phyloP scores from a whole-genome alignment of 2,113 vertebrate species.

The Probosciger aterrimus region DNA sequence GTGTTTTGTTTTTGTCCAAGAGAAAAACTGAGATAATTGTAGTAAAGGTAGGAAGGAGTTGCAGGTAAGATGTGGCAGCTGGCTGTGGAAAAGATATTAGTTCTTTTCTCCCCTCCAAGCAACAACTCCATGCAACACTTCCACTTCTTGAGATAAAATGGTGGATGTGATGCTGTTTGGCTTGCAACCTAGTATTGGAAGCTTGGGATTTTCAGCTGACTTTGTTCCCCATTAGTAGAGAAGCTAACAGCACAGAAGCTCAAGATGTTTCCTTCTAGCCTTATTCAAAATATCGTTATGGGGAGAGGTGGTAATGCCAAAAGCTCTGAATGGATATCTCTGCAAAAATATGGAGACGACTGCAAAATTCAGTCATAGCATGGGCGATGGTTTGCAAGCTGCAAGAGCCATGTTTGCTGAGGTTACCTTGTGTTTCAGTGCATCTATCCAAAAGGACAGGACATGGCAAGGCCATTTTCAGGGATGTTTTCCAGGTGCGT shows the following conservation, averaged over 20 bases:
- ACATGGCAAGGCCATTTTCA: neutral
- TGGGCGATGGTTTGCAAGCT: neutral
- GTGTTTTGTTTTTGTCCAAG: neutral
- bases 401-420: neutral
- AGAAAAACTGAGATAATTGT: neutral
- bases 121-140: neutral
- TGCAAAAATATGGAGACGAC: neutral
- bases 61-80: neutral
- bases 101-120: neutral
- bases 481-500: neutral
- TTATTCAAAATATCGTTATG: neutral
- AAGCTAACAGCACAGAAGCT: neutral
- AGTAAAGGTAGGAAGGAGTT: neutral
- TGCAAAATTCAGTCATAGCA: neutral
- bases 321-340: neutral
- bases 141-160: neutral
- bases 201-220: neutral
- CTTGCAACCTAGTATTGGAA: neutral
- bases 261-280: neutral
- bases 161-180: neutral
- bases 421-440: neutral
- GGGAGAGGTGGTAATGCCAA: neutral
- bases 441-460: neutral
- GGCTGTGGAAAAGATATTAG: neutral
- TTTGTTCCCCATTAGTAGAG: neutral